phyloP scores from a whole-genome alignment of 1,140 invertebrate genomes.

The Platyura marginata region DNA sequence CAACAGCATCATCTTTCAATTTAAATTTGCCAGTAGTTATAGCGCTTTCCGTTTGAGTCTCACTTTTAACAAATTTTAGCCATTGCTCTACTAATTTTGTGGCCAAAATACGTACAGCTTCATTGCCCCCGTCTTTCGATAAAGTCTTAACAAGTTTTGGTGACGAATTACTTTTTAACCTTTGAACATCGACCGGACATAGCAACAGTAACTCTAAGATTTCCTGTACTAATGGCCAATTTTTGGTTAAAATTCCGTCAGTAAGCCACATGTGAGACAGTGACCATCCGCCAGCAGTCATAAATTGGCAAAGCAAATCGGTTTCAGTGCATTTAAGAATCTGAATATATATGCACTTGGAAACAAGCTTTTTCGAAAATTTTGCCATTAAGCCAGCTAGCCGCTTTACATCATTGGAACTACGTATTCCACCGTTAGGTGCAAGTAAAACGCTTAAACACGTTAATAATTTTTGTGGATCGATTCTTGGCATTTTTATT shows the following conservation, averaged over 20 bases:
- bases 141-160: conserved; percentile 80
- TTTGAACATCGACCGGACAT: conserved; percentile 73
- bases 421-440: conserved; percentile 68
- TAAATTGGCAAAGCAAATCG: conserved; percentile 69
- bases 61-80: conserved; percentile 67
- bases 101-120: conserved; percentile 51
- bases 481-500: conserved; percentile 85
- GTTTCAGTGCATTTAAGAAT: conserved; percentile 78
- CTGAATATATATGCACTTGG: conserved; percentile 88
- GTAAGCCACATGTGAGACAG: conserved; percentile 74
- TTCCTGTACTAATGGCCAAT: conserved; percentile 71
- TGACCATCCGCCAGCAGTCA: conserved; percentile 78
- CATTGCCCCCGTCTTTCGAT: conserved; percentile 59
- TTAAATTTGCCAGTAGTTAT: background rate
- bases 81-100: conserved; percentile 74
- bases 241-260: conserved; percentile 62
- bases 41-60: too few relatives aligned
- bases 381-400: conserved; percentile 81
- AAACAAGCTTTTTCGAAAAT: conserved; percentile 87
- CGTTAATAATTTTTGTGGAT: conserved; percentile 69
- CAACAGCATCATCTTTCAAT: conserved; percentile 7
- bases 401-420: conserved; percentile 64
- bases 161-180: conserved; percentile 76
- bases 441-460: conserved; percentile 69
- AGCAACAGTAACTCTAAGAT: conserved; percentile 62